Percentiles rank a stretch among this genome's conserved stretches.
Conservation (phyloP, 2,113 vertebrate genomes). For the Atherinomorus stipes region DNA sequence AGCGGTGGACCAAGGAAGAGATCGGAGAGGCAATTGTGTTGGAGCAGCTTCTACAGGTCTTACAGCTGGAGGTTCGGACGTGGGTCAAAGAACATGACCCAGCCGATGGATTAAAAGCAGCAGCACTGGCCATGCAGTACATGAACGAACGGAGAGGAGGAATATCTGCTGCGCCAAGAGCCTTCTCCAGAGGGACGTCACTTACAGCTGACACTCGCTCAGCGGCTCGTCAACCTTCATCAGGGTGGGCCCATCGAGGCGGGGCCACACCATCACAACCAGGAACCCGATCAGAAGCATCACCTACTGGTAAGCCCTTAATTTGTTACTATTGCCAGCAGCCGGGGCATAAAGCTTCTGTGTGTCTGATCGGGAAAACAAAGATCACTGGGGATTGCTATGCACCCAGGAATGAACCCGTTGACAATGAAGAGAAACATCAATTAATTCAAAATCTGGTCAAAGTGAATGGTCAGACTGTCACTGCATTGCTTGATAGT, state of each 20-base stretch:
- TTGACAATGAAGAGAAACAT: too few species aligned
- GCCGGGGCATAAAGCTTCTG: background rate
- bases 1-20: background rate
- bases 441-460: background rate
- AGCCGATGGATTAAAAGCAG: background rate
- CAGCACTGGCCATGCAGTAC: background rate
- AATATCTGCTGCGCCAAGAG: background rate
- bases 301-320: background rate
- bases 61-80: background rate
- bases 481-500: background rate
- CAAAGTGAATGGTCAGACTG: background rate
- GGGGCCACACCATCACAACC: too few species aligned
- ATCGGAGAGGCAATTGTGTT: background rate
- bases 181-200: too few species aligned
- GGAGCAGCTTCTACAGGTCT: background rate
- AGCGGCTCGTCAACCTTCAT: too few species aligned
- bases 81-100: background rate
- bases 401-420: background rate
- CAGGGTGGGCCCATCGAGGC: too few species aligned
- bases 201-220: too few species aligned
- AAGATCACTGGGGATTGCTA: background rate
- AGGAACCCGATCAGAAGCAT: too few species aligned
- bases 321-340: constrained; percentile 2
- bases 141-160: too few species aligned
- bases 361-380: background rate